These are phyloP conservation scores for Anthrax anthrax DNA, from an alignment of 2,888 invertebrate genomes.

Conservation along the genomic window DNA sequence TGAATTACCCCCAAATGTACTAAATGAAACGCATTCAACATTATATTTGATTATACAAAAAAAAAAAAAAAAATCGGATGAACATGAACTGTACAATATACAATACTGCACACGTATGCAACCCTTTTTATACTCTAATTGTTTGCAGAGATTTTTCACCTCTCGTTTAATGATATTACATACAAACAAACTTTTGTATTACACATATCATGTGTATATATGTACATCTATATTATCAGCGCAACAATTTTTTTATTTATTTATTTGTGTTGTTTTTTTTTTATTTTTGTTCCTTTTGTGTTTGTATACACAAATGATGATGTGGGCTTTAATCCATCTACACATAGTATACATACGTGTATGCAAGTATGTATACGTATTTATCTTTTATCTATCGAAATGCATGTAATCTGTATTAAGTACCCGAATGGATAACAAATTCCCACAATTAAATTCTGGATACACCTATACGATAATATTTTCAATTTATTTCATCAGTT, in stretches of 20 bases:
- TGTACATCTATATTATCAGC: too few relatives aligned
- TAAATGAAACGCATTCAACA: not conserved
- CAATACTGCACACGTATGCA: not conserved
- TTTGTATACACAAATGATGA: too few relatives aligned
- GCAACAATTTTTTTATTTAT: too few relatives aligned
- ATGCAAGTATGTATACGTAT: not conserved
- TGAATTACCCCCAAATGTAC: not conserved
- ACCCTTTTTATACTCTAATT: slow-evolving; percentile 3
- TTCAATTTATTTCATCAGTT: slow-evolving; percentile 2
- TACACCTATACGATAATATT: slow-evolving; percentile 1
- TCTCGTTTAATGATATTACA: slow-evolving; percentile 1
- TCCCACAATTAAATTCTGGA: slow-evolving; percentile 5
- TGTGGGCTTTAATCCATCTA: too few relatives aligned
- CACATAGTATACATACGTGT: not conserved
- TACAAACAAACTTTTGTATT: not conserved
- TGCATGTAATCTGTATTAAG: not conserved
- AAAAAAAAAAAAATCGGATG: not conserved
- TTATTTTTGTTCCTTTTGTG: too few relatives aligned
- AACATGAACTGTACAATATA: not conserved
- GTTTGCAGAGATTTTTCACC: slow-evolving; percentile 7
- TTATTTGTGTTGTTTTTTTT: too few relatives aligned
- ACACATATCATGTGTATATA: not conserved
- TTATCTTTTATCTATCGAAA: not conserved
- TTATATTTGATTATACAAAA: not conserved
- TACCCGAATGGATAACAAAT: not conserved